phyloP scores from a whole-genome alignment of 2,797 vertebrate genomes.

The Pteropus rufus region DNA sequence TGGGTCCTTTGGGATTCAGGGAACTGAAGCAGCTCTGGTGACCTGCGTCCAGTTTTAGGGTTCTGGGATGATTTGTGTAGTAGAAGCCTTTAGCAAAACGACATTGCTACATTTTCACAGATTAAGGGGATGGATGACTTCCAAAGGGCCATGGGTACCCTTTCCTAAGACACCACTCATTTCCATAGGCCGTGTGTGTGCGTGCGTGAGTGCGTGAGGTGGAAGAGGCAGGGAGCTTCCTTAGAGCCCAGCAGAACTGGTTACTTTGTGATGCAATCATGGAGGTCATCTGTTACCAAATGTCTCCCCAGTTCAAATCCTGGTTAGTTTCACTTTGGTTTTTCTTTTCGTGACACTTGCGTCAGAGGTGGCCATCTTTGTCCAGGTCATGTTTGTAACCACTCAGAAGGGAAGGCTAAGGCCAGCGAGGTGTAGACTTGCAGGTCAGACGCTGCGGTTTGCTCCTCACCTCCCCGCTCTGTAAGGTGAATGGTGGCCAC shows the following conservation, averaged over 20 bases:
- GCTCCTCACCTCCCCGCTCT: background rate
- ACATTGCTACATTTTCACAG: background rate
- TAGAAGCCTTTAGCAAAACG: background rate
- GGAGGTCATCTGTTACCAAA: background rate
- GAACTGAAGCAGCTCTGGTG: background rate
- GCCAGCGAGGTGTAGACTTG: background rate
- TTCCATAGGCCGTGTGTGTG: background rate
- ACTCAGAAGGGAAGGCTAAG: background rate
- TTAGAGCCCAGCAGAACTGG: background rate
- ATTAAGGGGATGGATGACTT: background rate
- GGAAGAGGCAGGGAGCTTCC: background rate
- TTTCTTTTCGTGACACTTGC: background rate
- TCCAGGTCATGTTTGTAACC: background rate
- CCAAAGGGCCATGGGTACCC: background rate
- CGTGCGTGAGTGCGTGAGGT: background rate
- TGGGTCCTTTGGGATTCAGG: background rate
- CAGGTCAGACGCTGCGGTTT: background rate
- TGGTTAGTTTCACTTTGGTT: slow-evolving; percentile 39
- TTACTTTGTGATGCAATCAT: background rate
- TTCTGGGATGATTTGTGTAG: background rate
- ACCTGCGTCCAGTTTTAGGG: background rate
- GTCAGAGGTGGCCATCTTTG: background rate
- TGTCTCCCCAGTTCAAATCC: background rate
- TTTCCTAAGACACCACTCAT: background rate
- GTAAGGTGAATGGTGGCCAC: background rate